Conservation (phyloP, 1,140 invertebrate species). For the Aradophagus sp. region DNA sequence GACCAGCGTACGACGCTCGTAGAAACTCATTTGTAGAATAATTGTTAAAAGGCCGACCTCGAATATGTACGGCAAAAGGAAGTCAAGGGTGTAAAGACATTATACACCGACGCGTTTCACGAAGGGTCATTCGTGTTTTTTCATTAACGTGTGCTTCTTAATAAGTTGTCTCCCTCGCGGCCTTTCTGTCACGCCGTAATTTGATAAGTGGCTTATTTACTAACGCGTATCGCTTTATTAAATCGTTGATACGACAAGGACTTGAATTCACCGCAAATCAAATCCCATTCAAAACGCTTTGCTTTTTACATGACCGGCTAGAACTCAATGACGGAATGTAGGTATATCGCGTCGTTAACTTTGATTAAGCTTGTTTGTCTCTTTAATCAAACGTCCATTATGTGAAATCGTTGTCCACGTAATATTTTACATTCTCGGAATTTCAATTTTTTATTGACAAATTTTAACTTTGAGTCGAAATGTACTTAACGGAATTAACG, state of each 20-base stretch:
- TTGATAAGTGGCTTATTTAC: slow-evolving; percentile 52
- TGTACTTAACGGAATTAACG: too few relatives aligned
- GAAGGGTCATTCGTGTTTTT: slow-evolving; percentile 55
- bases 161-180: slow-evolving; percentile 34
- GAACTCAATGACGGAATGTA: too few relatives aligned
- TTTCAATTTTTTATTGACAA: too few relatives aligned
- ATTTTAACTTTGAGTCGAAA: too few relatives aligned
- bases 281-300: too few relatives aligned
- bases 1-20: slow-evolving; percentile 18
- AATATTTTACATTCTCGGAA: too few relatives aligned
- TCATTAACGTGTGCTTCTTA: slow-evolving; percentile 47
- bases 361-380: neutral
- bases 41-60: slow-evolving; percentile 54
- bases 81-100: slow-evolving; percentile 61
- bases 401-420: too few relatives aligned
- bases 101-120: slow-evolving; percentile 51
- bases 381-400: too few relatives aligned
- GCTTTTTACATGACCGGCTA: too few relatives aligned
- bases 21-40: slow-evolving; percentile 50
- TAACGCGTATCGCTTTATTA: slow-evolving; percentile 44
- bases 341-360: too few relatives aligned
- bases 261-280: slow-evolving; percentile 33
- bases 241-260: slow-evolving; percentile 22
- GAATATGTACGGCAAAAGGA: slow-evolving; percentile 49
- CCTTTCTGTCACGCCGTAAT: slow-evolving; percentile 49